A percentile compares a stretch with the other conserved stretches of the same genome.
Evolutionary conservation across 2,888 invertebrate genomes (phyloP).

Genomic region (Drosophila nr. perissopoda): DNA sequence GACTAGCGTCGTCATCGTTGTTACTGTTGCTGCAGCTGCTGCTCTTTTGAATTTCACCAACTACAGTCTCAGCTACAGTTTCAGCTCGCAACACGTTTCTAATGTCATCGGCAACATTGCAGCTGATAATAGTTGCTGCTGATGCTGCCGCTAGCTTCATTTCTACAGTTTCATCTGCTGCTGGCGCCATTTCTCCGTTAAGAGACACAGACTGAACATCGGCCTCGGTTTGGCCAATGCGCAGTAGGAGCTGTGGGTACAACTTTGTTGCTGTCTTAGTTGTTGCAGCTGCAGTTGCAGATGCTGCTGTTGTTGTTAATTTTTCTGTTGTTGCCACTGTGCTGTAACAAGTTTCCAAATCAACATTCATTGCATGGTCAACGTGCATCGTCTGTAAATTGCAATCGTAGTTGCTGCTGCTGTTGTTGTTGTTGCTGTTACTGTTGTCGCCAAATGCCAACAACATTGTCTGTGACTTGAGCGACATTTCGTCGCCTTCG

Average conservation of each 20-base stretch:
- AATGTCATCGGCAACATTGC: slow-evolving; percentile 59
- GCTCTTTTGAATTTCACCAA: slow-evolving; percentile 60
- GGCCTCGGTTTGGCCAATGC: slow-evolving; percentile 68
- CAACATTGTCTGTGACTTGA: slow-evolving; percentile 59
- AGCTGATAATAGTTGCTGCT: slow-evolving; percentile 65
- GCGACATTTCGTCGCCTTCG: slow-evolving; percentile 61
- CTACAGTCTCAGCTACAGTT: slow-evolving; percentile 7
- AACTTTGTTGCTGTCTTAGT: slow-evolving; percentile 39
- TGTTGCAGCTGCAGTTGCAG: slow-evolving; percentile 18
- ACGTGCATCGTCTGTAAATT: slow-evolving; percentile 51
- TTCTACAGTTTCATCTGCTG: slow-evolving; percentile 8
- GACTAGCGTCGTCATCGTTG: slow-evolving; percentile 56
- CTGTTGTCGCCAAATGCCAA: slow-evolving; percentile 57
- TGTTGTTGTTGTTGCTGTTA: slow-evolving; percentile 38
- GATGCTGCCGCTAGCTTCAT: slow-evolving; percentile 6
- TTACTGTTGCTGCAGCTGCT: slow-evolving; percentile 19
- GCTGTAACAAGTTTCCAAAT: slow-evolving; percentile 72
- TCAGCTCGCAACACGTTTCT: slow-evolving; percentile 53
- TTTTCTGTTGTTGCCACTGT: slow-evolving; percentile 22
- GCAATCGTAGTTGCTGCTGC: slow-evolving; percentile 14
- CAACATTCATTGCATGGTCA: slow-evolving; percentile 58
- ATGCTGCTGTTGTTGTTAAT: slow-evolving; percentile 12
- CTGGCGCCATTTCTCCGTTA: not conserved
- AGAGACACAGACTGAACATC: slow-evolving; percentile 20
- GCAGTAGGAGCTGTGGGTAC: slow-evolving; percentile 69